A percentile compares a stretch with the other conserved stretches of the same genome.
phyloP scores from a whole-genome alignment of 1,140 invertebrate genomes.

The Charaxes varanes region DNA sequence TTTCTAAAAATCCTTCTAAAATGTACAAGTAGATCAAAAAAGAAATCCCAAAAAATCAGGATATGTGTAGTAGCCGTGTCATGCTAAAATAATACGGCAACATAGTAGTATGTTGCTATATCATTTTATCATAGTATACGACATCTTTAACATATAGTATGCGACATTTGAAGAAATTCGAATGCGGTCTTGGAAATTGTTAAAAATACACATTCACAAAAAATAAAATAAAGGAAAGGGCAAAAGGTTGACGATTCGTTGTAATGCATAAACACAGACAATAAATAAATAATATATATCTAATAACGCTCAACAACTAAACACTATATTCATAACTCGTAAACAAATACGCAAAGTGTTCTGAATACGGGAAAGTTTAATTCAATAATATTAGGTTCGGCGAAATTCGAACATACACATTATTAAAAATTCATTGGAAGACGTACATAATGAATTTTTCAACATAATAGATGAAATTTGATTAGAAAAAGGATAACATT shows the following conservation, averaged over 20 bases:
- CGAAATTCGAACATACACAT: no score
- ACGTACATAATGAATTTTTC: constrained; percentile 4
- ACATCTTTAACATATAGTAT: no score
- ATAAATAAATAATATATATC: constrained; percentile 66
- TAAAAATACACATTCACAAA: no score
- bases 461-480: no score
- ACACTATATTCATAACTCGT: constrained; percentile 43
- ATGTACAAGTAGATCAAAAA: constrained; percentile 20
- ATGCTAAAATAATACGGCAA: neutral
- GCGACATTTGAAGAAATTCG: no score
- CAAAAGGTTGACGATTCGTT: constrained; percentile 43
- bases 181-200: no score
- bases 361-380: neutral
- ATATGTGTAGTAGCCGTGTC: constrained; percentile 18
- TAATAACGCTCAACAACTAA: constrained; percentile 66
- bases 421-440: no score
- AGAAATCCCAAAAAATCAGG: constrained; percentile 9
- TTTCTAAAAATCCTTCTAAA: constrained; percentile 16
- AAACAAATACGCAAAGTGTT: constrained; percentile 24
- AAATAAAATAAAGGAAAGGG: constrained; percentile 20
- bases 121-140: no score
- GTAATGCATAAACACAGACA: constrained; percentile 50
- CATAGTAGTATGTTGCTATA: no score
- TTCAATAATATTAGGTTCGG: neutral
- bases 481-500: no score